Evolutionary conservation across 2,888 invertebrate species (phyloP), one percentile per base, ranked within the genome.

Genomic region (Diarsia dahlii): DNA sequence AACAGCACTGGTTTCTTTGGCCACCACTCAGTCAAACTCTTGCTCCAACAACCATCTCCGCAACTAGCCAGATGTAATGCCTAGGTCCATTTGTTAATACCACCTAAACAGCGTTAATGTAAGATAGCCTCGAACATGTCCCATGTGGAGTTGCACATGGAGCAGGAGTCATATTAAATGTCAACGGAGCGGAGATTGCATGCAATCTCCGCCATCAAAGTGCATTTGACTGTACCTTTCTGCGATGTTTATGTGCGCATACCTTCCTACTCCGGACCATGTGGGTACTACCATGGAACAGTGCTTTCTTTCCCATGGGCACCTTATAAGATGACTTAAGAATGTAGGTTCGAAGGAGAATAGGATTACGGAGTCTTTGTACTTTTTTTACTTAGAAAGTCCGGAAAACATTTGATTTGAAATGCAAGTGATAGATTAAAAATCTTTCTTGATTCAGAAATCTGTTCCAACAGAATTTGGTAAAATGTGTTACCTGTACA

Each of bases 171-270:
- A 28, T 8, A 8, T 2, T 56, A 8, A 6, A 28, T 23, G 13
- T 56, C 56, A 56, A 23, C 56, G 56, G 23, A 56, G 13, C 56
- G n/a, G n/a, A n/a, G n/a, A n/a, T n/a, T n/a, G n/a, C n/a, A n/a
- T n/a, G 10, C 54, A n/a, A 54, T 0, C 54, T 15, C 58, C 58
- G 15, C 58, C 28, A 58, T 56, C 15, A 56, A 23, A 5, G 58
- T 58, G 58, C 15, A 28, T 15, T 28, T 28, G 3, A 28, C 58
- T 28, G 39, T 62, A 62, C 39, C 2, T 39, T 4, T 0, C 15
- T 56, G 68, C 48, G 18, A 60, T 46, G 52, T 74, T 74, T 66
- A 74, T 74, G 46, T 13, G 9, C 34, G 15, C 28, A 28, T 18
- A 68, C 50, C 15, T 52, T 23, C 50, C 10, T 50, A 28, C 50